Evolutionary conservation across 2,113 vertebrate species (phyloP).

Genomic region (Pogona vitticeps): DNA sequence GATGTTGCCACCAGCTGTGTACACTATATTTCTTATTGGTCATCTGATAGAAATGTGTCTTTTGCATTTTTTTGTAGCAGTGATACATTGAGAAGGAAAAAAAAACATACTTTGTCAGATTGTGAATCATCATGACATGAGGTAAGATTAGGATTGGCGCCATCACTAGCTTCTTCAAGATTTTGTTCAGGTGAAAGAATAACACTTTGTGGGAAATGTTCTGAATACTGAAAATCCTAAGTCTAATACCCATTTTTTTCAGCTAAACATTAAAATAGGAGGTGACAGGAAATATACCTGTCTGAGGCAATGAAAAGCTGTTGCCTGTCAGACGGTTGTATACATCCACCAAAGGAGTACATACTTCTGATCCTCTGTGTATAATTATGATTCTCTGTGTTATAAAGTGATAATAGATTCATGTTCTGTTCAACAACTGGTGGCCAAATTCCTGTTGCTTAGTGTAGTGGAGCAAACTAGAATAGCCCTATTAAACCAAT

Average conservation of each 20-base stretch:
- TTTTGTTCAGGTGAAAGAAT: background rate
- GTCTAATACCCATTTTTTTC: background rate
- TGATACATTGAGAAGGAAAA: constrained; percentile 2
- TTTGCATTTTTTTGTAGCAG: constrained; percentile 20
- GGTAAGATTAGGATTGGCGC: background rate
- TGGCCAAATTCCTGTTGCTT: too few species aligned
- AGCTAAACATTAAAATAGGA: background rate
- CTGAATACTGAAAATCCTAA: background rate
- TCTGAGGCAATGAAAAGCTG: background rate
- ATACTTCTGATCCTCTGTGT: too few species aligned
- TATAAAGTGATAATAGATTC: too few species aligned
- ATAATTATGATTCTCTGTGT: too few species aligned
- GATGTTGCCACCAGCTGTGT: background rate
- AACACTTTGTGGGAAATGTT: too few species aligned
- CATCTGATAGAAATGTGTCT: background rate
- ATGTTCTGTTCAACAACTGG: too few species aligned
- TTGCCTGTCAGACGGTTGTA: too few species aligned
- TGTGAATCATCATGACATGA: too few species aligned
- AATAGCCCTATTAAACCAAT: too few species aligned
- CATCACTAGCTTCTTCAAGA: background rate
- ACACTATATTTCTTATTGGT: background rate
- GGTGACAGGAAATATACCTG: background rate
- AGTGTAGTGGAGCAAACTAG: too few species aligned
- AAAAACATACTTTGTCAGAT: background rate
- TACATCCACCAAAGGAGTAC: too few species aligned